These are phyloP conservation scores for Gymnocephalus cernua DNA, from an alignment of 2,113 vertebrate species.

Conservation along the genomic window DNA sequence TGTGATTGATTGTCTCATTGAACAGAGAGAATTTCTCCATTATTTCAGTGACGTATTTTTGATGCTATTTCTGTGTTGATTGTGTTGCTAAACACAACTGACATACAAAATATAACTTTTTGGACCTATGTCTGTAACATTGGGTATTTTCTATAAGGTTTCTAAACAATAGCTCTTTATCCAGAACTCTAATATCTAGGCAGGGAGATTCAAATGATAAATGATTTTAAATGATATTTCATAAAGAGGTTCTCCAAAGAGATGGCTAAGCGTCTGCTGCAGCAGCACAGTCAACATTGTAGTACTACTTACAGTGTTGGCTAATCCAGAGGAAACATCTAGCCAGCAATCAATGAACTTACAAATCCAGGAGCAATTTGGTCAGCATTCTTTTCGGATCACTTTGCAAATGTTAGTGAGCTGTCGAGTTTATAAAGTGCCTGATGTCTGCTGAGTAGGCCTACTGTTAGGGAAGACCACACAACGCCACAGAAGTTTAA, in stretches of 20 bases:
- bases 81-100: neutral
- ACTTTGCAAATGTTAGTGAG: conserved; percentile 7
- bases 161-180: neutral
- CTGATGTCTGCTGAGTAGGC: neutral
- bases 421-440: conserved; percentile 18
- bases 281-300: neutral
- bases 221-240: neutral
- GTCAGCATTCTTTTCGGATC: conserved; percentile 9
- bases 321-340: conserved; percentile 10
- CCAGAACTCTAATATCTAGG: neutral
- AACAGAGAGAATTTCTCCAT: neutral
- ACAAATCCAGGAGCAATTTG: conserved; percentile 4
- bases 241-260: neutral
- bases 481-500: neutral
- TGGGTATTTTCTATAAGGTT: neutral
- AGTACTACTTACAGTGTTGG: conserved; percentile 10
- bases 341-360: conserved; percentile 22
- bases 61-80: neutral
- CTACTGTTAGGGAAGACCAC: neutral
- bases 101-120: neutral
- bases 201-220: neutral
- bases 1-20: neutral
- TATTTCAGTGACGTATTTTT: neutral
- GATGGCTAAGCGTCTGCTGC: neutral
- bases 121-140: neutral